Evolutionary conservation across 1,140 invertebrate species (phyloP), one percentile per base, ranked within the genome.

Genomic region (Parapsyche elsis): DNA sequence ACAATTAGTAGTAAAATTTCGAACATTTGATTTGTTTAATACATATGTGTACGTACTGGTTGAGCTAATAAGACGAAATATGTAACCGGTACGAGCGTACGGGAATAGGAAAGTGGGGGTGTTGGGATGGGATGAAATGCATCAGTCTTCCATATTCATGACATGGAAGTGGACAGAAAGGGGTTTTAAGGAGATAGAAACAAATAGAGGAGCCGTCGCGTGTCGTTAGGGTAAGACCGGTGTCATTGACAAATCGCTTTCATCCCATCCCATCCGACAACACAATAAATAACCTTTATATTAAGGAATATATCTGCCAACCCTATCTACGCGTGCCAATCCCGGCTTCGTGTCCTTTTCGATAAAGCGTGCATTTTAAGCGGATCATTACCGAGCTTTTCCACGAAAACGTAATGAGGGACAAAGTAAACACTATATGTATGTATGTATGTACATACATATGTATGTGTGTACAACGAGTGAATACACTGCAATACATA

Each of bases 231-330:
- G 81, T 81, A 79, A 78, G 71, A 75, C 67, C 75, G 46, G 67
- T 82, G 81, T 80, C 81, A 82, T 80, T 82, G 81, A 82, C 81
- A 82, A 82, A 82, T 82, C 81, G 78, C 78, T 77, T 78, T 67
- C 81, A 82, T 82, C 78, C 81, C 81, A 80, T 64, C 78, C 78
- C 76, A 79, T 80, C 71, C 71, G 70, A 71, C 76, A 73, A 71
- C 46, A 78, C 81, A 78, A 82, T 82, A 82, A 82, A 82, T 82
- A 82, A 82, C 81, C 81, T 73, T 79, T 79, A 67, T 79, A 71
- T 73, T 71, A 70, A 70, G 45, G 70, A 79, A 71, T 79, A 71
- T 71, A 79, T 79, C 71, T 79, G 78, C 19, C 23, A 21, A 77
- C 21, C 57, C 61, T 53, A 67, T 77, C n/a, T 77, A 14, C 61